Evolutionary conservation across 2,888 invertebrate genomes (phyloP).

Genomic region (Siphonodentalium dalli): DNA sequence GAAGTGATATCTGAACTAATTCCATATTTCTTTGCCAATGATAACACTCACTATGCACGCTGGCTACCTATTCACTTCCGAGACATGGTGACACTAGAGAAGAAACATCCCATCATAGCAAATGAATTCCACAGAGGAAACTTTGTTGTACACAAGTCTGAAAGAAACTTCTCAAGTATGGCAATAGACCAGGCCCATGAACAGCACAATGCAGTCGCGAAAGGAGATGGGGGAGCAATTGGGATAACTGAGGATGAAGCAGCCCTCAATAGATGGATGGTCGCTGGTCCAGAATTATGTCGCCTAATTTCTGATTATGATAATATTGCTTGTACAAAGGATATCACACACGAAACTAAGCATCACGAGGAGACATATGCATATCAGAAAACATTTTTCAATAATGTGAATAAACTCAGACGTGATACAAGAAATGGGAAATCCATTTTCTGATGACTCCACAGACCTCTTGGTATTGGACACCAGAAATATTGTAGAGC

Average conservation of each 20-base stretch:
- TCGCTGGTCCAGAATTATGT: conserved; percentile 23
- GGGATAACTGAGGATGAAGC: conserved; percentile 28
- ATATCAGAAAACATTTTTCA: conserved; percentile 9
- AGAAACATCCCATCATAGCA: conserved; percentile 25
- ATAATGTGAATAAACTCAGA: conserved; percentile 13
- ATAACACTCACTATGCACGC: conserved; percentile 26
- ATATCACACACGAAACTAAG: not conserved
- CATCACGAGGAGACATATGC: conserved; percentile 9
- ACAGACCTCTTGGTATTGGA: not conserved
- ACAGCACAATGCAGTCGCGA: conserved; percentile 28
- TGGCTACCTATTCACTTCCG: conserved; percentile 30
- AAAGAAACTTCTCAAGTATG: conserved; percentile 18
- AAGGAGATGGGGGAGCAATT: conserved; percentile 30
- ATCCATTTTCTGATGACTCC: not conserved
- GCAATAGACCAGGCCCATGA: conserved; percentile 33
- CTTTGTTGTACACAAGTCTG: conserved; percentile 29
- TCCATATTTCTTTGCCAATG: conserved; percentile 25
- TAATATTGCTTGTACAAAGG: too few species aligned
- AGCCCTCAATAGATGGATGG: conserved; percentile 33
- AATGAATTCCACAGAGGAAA: conserved; percentile 22
- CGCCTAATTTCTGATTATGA: too few species aligned
- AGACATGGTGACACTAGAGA: conserved; percentile 28
- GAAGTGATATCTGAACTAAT: conserved; percentile 17
- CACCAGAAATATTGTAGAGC: not conserved
- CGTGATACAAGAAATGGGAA: not conserved